phyloP scores from a whole-genome alignment of 1,140 invertebrate genomes.

The Homalodisca vitripennis region DNA sequence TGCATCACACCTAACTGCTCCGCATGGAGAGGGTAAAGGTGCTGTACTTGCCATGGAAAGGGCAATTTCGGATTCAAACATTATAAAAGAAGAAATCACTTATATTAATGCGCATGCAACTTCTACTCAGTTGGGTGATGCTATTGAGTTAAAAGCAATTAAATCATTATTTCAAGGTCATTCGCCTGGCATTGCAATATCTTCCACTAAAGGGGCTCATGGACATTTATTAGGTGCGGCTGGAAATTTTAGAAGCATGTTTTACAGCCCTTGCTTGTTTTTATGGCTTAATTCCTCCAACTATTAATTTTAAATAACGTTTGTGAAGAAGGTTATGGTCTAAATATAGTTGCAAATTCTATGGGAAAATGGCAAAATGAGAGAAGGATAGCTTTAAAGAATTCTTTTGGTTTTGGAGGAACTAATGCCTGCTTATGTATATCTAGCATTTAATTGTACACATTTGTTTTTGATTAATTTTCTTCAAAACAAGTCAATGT shows the following conservation, averaged over 20 bases:
- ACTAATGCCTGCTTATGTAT: constrained; percentile 83
- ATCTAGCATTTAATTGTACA: constrained; percentile 24
- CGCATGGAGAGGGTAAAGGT: constrained; percentile 83
- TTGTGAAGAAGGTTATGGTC: constrained; percentile 59
- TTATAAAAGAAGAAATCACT: constrained; percentile 62
- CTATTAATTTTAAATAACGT: constrained; percentile 80
- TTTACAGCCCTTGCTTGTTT: constrained; percentile 82
- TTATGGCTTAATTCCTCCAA: constrained; percentile 78
- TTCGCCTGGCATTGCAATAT: constrained; percentile 62
- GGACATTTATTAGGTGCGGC: constrained; percentile 95
- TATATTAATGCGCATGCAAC: constrained; percentile 99
- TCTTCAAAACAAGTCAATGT: too few relatives aligned
- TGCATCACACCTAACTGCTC: constrained; percentile 91
- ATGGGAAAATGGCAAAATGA: constrained; percentile 60
- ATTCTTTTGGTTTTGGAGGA: constrained; percentile 99
- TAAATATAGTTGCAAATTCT: constrained; percentile 70
- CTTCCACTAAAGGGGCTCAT: constrained; percentile 92
- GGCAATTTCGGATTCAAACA: constrained; percentile 73
- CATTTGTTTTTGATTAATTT: too few relatives aligned
- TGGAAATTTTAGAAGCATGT: constrained; percentile 86
- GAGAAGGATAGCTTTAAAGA: constrained; percentile 83
- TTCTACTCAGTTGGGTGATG: constrained; percentile 93
- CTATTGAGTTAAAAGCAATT: constrained; percentile 86
- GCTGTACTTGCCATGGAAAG: constrained; percentile 87
- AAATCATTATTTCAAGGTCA: constrained; percentile 63